Conservation (phyloP, 2,888 invertebrate species). For the Scaptomyza tumidula region DNA sequence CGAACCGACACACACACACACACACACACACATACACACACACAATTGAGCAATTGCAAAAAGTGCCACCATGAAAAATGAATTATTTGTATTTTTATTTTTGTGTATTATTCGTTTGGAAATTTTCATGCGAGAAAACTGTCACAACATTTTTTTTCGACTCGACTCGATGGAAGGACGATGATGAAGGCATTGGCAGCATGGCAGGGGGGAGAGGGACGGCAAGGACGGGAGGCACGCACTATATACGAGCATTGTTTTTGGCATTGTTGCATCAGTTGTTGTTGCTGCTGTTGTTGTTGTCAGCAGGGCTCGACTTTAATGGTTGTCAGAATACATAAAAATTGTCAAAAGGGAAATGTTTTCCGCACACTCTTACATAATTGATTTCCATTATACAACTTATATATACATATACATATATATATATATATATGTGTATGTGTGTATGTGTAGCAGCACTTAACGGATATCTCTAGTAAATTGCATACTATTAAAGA, state of each 20-base stretch:
- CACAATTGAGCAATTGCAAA: slow-evolving; percentile 13
- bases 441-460: not conserved
- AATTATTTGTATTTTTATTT: slow-evolving; percentile 76
- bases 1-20: slow-evolving; percentile 18
- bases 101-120: slow-evolving; percentile 67
- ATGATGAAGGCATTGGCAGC: slow-evolving; percentile 36
- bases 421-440: not conserved
- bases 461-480: not conserved
- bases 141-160: slow-evolving; percentile 67
- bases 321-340: slow-evolving; percentile 76
- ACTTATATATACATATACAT: no score
- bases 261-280: slow-evolving; percentile 52
- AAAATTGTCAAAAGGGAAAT: slow-evolving; percentile 76
- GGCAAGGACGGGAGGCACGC: slow-evolving; percentile 51
- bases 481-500: slow-evolving; percentile 6
- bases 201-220: slow-evolving; percentile 7
- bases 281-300: slow-evolving; percentile 58
- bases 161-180: slow-evolving; percentile 45
- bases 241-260: slow-evolving; percentile 66
- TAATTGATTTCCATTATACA: slow-evolving; percentile 74
- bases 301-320: slow-evolving; percentile 74
- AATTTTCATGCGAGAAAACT: slow-evolving; percentile 65
- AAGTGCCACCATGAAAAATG: slow-evolving; percentile 66
- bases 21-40: not conserved
- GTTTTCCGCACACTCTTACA: slow-evolving; percentile 42